phyloP scores from a whole-genome alignment of 92 coral and sea anemone genomes.

The Porites cylindrica region DNA sequence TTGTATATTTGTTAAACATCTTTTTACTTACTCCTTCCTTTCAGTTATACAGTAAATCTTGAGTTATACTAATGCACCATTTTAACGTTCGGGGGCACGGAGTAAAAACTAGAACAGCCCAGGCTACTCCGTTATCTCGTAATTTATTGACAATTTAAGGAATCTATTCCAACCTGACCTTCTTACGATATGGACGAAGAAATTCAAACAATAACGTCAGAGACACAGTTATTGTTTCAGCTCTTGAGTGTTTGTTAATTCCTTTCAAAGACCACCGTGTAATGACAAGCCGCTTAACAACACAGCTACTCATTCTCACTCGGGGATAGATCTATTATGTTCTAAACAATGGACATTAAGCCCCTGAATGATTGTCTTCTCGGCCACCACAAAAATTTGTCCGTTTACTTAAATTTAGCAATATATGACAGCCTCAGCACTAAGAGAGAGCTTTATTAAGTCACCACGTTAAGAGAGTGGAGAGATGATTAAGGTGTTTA shows the following conservation, averaged over 20 bases:
- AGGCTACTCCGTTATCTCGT: background rate
- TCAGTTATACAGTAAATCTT: no score
- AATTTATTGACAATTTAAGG: no score
- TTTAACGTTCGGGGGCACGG: no score
- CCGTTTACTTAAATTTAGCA: background rate
- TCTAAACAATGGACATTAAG: conserved; percentile 7
- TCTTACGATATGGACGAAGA: background rate
- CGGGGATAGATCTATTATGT: conserved; percentile 5
- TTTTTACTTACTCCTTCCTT: no score
- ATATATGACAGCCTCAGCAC: background rate
- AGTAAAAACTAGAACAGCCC: background rate
- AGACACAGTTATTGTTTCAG: background rate
- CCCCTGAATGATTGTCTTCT: background rate
- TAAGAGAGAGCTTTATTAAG: background rate
- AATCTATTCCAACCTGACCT: background rate
- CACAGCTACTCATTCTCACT: background rate
- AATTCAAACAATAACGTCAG: background rate
- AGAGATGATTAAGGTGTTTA: background rate
- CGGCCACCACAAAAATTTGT: background rate
- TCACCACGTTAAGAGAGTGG: background rate
- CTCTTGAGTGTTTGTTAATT: background rate
- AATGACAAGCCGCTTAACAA: conserved; percentile 3
- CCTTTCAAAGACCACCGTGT: background rate
- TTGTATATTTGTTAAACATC: no score
- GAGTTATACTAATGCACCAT: no score